Evolutionary conservation across 2,797 vertebrate genomes (phyloP), one percentile per base, ranked within the genome.

Genomic region (Todus mexicanus): DNA sequence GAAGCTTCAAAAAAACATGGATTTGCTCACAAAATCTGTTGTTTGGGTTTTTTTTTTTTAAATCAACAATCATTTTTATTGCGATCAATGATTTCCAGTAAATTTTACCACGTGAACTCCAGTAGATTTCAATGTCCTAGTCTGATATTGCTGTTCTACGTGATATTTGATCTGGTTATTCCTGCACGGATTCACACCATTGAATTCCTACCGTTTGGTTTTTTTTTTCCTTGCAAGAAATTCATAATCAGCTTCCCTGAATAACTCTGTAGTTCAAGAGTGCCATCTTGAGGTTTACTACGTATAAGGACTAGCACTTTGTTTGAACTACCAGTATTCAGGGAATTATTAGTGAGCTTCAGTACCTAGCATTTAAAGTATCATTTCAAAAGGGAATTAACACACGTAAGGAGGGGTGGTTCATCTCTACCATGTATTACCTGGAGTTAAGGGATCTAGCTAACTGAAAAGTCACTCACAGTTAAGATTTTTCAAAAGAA

Each of bases 271-370:
- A 94, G 96, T 97, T 98, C 96, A 98, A 98, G 96, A 97, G 94
- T 97, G 97, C 98, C 97, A 98, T 96, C 98, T 98, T 97, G 97
- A 98, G 98, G 97, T 85, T 66, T 56, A 20, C 88, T 87, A 18
- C 61, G 4, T 91, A 95, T 70, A 94, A 91, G 16, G 66, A 75
- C 73, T 26, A 31, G 33, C 14, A 13, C 21, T 53, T 12, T 78
- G 59, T 59, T 37, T 59, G 53, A 92, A 82, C 27, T 37, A 75
- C 25, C 29, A 45, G 25, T 48, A 38, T 77, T 72, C 57, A 33
- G 40, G 69, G 33, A 89, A 48, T 45, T 60, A 47, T 29, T 69
- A 79, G n/a, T 40, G n/a, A 80, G 20, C 56, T 78, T 31, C 47
- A 64, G 37, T 14, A 87, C 26, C 26, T 70, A 74, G 66, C 25